Evolutionary conservation across 2,888 invertebrate species (phyloP), one percentile per base, ranked within the genome.

Genomic region (Ichneumon xanthorius): DNA sequence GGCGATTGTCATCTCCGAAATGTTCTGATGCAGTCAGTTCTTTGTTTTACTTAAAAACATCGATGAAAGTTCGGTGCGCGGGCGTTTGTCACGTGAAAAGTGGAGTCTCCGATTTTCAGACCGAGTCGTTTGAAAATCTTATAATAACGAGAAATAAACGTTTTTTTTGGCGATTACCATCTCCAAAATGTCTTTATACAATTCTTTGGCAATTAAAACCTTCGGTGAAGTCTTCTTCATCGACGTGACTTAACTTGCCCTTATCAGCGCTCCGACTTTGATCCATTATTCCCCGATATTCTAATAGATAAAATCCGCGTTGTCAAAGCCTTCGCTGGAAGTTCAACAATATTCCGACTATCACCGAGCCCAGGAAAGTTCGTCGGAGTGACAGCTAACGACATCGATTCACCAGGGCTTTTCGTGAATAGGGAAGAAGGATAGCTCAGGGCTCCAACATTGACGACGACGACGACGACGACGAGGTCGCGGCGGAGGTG

Each of bases 401-500:
- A 76, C 76, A 67, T 67, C 65, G 76, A 65, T 76, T 67, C 53
- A 76, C 11, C 33, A 33, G 48, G 3, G 22, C 26, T 22, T 37
- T 19, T 53, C 22, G 65, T 63, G 48, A 75, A 48, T n/a, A 63
- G 50, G 33, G 48, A 63, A 63, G 63, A 75, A 75, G 75, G 30
- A 63, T 48, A 67, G 16, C 73, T 6, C 26, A 45, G 26, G 48
- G 45, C 26, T 63, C 22, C 76, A 40, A 6, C 70, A 50, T 50
- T 48, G 73, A 48, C 33, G 55, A 53, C 53, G 53, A 19, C 53
- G 58, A 26, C 61, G 2, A 65, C 50, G 50, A 50, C 76, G 76
- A 50, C 40, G 53, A 67, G 37, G 37, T 37, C 76, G 76, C 33
- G 37, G 26, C 26, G 37, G 22, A 53, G 50, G 30, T 53, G 53